Base-by-base conservation (phyloP, 2,888 invertebrate species). In the Scaptomyza cyrtandrae region DNA sequence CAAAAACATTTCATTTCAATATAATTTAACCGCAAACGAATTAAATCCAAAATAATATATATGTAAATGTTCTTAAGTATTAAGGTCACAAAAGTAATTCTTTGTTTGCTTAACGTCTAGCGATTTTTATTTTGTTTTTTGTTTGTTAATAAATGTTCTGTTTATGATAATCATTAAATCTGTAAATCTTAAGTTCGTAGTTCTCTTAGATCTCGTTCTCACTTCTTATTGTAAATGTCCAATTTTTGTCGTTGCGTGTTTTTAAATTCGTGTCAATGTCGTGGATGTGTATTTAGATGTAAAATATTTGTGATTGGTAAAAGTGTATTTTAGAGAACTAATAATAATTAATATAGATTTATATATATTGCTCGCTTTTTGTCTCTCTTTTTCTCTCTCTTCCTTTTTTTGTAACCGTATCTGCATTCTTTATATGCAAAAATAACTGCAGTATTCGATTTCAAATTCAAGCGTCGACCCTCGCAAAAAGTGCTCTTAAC, bases 401-500 rank as follows among this genome's bases (percentile, higher is more conserved):
- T n/a, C 43, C 41, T 53, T 41, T 60, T 60, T 46, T 46, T 48
- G 50, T 62, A 64, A 68, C 48, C 48, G 54, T 73, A 69, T 76
- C 31, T 70, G 2, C 68, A 69, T 72, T 70, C 73, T 74, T 65
- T 77, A 70, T 80, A 63, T 71, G 80, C 45, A 6, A 60, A 46
- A 56, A 62, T 45, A 57, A 58, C 62, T 41, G 64, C 86, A 90
- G 86, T 90, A 80, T 90, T 90, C 87, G 92, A 92, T 71, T 91
- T 91, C 84, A 92, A 91, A 88, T 90, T 91, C 82, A 87, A 89
- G 89, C 91, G 92, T 81, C 91, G 92, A 90, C 91, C 93, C 88
- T 93, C 93, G 81, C 91, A 93, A 75, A 92, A 93, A 90, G 92
- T 93, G 79, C 90, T 93, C 71, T 91, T 94, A 85, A 93, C 94